phyloP scores from a whole-genome alignment of 1,140 invertebrate species.

The Chionoecetes opilio region DNA sequence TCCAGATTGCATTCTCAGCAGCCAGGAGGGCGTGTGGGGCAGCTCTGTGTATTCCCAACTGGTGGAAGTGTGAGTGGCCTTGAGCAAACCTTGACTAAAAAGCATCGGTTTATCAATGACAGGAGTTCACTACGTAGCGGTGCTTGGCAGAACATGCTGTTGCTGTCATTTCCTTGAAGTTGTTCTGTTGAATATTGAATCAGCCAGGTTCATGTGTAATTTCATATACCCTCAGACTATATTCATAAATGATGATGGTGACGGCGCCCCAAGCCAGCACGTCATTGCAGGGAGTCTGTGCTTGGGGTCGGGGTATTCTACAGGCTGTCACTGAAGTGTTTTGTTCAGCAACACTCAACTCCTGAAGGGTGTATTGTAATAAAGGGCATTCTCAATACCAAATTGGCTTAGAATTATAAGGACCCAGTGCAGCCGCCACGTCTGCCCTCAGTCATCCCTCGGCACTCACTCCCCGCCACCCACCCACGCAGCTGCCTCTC shows the following conservation, averaged over 20 bases:
- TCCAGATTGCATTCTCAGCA: constrained; percentile 2
- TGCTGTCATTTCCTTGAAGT: background rate
- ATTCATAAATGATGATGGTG: background rate
- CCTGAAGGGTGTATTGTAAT: background rate
- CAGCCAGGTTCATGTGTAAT: background rate
- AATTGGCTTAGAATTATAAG: background rate
- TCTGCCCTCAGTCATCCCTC: background rate
- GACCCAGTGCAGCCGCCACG: background rate
- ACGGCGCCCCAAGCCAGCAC: background rate
- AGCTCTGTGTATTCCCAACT: too few relatives aligned
- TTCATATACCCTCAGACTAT: background rate
- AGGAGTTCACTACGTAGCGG: background rate
- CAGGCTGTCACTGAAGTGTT: background rate
- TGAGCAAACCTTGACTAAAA: too few relatives aligned
- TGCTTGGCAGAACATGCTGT: background rate
- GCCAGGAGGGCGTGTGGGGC: too few relatives aligned
- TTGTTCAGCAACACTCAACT: background rate
- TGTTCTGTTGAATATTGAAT: background rate
- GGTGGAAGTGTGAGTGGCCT: too few relatives aligned
- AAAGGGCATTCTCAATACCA: background rate
- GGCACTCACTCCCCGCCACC: background rate
- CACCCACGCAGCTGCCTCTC: background rate
- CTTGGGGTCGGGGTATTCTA: background rate
- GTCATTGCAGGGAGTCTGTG: too few relatives aligned
- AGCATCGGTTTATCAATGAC: too few relatives aligned